Evolutionary conservation across 2,113 vertebrate genomes (phyloP), one percentile per base, ranked within the genome.

Genomic region (Perca schrenkii): DNA sequence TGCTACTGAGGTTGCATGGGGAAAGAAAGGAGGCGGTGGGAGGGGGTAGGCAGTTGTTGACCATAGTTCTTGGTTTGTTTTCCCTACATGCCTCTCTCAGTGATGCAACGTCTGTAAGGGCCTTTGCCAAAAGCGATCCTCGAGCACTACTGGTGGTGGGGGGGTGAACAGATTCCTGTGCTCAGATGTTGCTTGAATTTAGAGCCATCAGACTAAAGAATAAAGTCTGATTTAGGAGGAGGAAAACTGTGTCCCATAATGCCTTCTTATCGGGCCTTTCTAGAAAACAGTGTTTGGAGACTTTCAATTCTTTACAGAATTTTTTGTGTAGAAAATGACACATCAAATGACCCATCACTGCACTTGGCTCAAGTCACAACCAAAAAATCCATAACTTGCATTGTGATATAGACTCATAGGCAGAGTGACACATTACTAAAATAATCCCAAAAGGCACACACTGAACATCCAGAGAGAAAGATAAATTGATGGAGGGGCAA

Each of bases 81-180:
- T 92, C 82, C 61, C 78, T 86, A 77, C 84, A 70, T 92, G 83
- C 91, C 74, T 91, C 70, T 71, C 53, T 83, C 72, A 86, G 82
- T 94, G 92, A 93, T 93, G 90, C 89, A 93, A 91, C 2, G 82
- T 92, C 87, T 93, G 91, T 82, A 57, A 74, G 54, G 28, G 74
- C 56, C 12, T 57, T 66, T 80, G 86, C 92, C 88, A 88, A 77
- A 79, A 87, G 84, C 11, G 11, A 80, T 86, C 65, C 85, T 76
- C n/a, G 53, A 85, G 80, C 57, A 31, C 56, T 25, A 60, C 73
- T 87, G 8, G 36, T 8, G 36, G 36, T 8, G 36, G 53, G 67
- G 62, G 50, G 66, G 28, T 12, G 50, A 69, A 21, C 50, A 54
- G 31, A 54, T 70, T 54, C 67, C 50, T 54, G 31, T 54, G 50